Evolutionary conservation across 2,888 invertebrate species (phyloP).

Genomic region (Thereva unica): DNA sequence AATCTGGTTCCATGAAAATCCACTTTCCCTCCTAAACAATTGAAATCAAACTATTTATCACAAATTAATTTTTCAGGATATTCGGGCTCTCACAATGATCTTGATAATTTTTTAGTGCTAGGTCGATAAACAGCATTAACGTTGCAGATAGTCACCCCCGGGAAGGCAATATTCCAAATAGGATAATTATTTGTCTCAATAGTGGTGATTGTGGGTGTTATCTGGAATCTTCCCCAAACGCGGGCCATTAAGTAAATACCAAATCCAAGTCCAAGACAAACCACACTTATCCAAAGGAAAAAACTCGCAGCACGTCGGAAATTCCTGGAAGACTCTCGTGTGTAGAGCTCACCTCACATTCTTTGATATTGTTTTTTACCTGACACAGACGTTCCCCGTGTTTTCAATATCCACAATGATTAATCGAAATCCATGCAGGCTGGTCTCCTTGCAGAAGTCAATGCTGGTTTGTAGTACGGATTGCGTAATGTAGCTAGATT

Average conservation of each 20-base stretch:
- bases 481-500: slow-evolving; percentile 28
- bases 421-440: slow-evolving; percentile 46
- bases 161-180: slow-evolving; percentile 70
- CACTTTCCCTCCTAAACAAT: neutral
- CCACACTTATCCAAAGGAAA: slow-evolving; percentile 44
- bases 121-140: slow-evolving; percentile 64
- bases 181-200: slow-evolving; percentile 66
- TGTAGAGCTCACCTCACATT: neutral
- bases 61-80: neutral
- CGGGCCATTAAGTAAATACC: slow-evolving; percentile 46
- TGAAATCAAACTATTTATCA: neutral
- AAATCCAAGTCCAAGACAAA: slow-evolving; percentile 44
- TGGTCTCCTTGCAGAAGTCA: slow-evolving; percentile 46
- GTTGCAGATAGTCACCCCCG: slow-evolving; percentile 68
- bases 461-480: slow-evolving; percentile 29
- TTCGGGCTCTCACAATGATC: slow-evolving; percentile 60
- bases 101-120: slow-evolving; percentile 58
- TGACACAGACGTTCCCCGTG: slow-evolving; percentile 37
- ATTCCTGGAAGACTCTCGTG: neutral
- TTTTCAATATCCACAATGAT: slow-evolving; percentile 44
- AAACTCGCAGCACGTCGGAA: slow-evolving; percentile 33
- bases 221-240: slow-evolving; percentile 47
- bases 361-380: slow-evolving; percentile 35
- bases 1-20: neutral
- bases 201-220: slow-evolving; percentile 49